Evolutionary conservation across 2,113 vertebrate genomes (phyloP).

Genomic region (Lagopus leucura): DNA sequence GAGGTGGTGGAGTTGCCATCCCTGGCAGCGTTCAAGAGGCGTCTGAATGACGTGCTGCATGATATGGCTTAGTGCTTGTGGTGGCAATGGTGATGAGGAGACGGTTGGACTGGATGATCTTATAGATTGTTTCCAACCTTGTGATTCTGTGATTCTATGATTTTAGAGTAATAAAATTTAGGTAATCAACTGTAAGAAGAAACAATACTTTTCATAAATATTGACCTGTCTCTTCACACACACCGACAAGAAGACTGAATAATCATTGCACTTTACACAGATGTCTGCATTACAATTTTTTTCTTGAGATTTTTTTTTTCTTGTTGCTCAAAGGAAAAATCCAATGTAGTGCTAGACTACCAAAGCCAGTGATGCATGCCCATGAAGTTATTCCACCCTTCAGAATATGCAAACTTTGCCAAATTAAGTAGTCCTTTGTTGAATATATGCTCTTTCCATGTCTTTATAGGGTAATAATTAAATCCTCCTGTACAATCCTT

Average conservation of each 20-base stretch:
- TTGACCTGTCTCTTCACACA: background rate
- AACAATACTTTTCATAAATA: background rate
- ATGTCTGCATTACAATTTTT: background rate
- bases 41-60: too few relatives aligned
- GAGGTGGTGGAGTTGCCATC: too few relatives aligned
- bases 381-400: accelerated
- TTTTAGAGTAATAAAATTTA: background rate
- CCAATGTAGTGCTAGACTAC: accelerated
- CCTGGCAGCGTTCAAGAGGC: too few relatives aligned
- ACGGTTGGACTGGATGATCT: too few relatives aligned
- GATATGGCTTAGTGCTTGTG: too few relatives aligned
- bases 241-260: background rate
- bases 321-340: background rate
- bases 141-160: too few relatives aligned
- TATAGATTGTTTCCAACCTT: too few relatives aligned
- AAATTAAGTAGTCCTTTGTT: background rate
- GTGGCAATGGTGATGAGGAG: too few relatives aligned
- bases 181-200: background rate
- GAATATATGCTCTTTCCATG: accelerated
- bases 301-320: background rate
- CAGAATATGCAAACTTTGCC: background rate
- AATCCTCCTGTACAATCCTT: background rate
- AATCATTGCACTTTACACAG: background rate
- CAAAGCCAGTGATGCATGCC: background rate
- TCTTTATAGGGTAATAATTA: background rate